These are phyloP conservation scores for Motacilla alba DNA, from an alignment of 2,113 vertebrate genomes.

Conservation along the genomic window DNA sequence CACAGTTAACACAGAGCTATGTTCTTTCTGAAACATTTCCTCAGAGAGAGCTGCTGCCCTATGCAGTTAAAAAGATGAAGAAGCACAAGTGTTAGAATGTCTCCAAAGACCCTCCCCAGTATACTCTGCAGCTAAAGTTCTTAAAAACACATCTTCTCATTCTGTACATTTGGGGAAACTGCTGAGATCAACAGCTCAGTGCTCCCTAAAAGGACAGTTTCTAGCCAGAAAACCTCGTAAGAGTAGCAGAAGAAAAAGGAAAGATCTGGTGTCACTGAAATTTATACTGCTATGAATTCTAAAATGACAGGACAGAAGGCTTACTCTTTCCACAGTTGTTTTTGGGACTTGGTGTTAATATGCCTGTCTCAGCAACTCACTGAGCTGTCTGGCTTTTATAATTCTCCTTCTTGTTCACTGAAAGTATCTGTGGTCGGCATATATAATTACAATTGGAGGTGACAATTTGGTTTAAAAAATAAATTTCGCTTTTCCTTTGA, in stretches of 20 bases:
- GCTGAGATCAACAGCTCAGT: neutral
- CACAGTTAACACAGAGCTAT: neutral
- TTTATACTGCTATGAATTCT: neutral
- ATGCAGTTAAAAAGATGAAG: neutral
- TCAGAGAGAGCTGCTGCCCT: neutral
- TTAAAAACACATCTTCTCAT: neutral
- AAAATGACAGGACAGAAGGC: neutral
- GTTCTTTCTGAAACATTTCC: neutral
- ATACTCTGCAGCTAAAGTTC: neutral
- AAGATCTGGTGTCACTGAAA: neutral
- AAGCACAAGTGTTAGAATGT: neutral
- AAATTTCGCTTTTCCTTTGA: neutral
- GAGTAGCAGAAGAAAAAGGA: neutral
- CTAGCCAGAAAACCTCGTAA: neutral
- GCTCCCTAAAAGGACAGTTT: neutral
- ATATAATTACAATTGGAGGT: neutral
- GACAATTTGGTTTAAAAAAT: neutral
- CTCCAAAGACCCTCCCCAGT: neutral
- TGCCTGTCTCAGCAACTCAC: neutral
- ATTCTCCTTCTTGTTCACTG: neutral
- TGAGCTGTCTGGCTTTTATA: neutral
- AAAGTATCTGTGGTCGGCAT: neutral
- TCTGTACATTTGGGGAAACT: neutral
- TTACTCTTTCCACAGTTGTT: neutral
- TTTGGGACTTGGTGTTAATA: neutral